phyloP scores from a whole-genome alignment of 2,888 invertebrate species.

The Microctonus aethiopoides region DNA sequence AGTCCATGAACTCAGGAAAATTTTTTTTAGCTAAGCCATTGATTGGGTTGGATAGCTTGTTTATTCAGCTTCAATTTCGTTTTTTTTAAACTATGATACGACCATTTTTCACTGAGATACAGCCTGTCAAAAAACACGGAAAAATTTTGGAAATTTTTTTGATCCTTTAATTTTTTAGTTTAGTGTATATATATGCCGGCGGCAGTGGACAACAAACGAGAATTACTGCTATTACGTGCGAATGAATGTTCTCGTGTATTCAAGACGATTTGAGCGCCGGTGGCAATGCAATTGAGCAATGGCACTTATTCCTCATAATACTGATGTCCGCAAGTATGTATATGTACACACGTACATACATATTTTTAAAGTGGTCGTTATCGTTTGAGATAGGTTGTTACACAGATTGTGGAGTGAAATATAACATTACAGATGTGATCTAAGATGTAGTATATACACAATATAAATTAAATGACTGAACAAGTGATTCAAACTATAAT shows the following conservation, averaged over 20 bases:
- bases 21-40: too few species aligned
- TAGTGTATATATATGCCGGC: conserved; percentile 22
- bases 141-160: too few species aligned
- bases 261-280: conserved; percentile 21
- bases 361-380: conserved; percentile 34
- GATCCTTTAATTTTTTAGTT: too few species aligned
- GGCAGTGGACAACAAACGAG: conserved; percentile 28
- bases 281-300: conserved; percentile 13
- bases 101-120: too few species aligned
- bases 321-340: conserved; percentile 13
- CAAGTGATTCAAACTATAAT: not conserved
- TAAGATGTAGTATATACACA: not conserved
- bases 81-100: too few species aligned
- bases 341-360: conserved; percentile 3
- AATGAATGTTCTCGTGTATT: conserved; percentile 26
- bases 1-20: too few species aligned
- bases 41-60: too few species aligned
- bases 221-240: conserved; percentile 34
- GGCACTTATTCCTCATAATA: conserved; percentile 4
- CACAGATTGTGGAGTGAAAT: conserved; percentile 40
- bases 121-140: too few species aligned
- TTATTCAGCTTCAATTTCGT: too few species aligned
- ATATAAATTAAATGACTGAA: not conserved
- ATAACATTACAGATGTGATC: conserved; percentile 33
- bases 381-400: conserved; percentile 43